Evolutionary conservation across 1,140 invertebrate species (phyloP), one percentile per base, ranked within the genome.

Genomic region (Bombyx mandarina): DNA sequence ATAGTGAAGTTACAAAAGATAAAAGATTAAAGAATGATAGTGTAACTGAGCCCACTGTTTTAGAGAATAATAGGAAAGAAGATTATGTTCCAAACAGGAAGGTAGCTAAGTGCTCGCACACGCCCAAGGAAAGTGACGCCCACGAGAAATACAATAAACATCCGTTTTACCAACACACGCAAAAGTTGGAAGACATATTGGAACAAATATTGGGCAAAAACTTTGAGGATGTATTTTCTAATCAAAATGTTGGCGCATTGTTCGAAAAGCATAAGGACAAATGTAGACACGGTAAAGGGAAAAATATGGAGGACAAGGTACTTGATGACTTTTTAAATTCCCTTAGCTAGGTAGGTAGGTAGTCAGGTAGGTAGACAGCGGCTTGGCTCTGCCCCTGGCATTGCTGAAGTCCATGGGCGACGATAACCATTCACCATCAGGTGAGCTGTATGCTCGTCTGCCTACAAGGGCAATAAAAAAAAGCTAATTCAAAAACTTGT

Each of bases 141-240:
- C 73, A 77, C 45, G 79, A 80, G 45, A 68, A 69, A 35, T 56
- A 81, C 45, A 43, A 73, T 7, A 81, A 82, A 45, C 72, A 84
- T 67, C 72, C 77, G 6, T 79, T 68, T 44, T 74, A 79, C 43
- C 75, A 79, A 49, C 69, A 78, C 49, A 74, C 71, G 6, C 75
- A 79, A 60, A 60, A 70, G 42, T 51, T 82, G 10, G 73, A 81
- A 52, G 73, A 81, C 54, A 56, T 81, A 0, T 50, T 83, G 7
- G 66, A 73, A 12, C 54, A 65, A 43, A 65, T 73, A 53, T 42
- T 67, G 8, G 54, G 60, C 9, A 66, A 66, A 43, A 70, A 61
- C 51, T 22, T 35, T 35, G 26, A 2, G 26, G 26, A 35, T 35
- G 26, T 35, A 5, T 35, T 35, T 35, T 35, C 26, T 12, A 61